Conservation (phyloP, 2,113 vertebrate genomes). For the Oreochromis aureus region DNA sequence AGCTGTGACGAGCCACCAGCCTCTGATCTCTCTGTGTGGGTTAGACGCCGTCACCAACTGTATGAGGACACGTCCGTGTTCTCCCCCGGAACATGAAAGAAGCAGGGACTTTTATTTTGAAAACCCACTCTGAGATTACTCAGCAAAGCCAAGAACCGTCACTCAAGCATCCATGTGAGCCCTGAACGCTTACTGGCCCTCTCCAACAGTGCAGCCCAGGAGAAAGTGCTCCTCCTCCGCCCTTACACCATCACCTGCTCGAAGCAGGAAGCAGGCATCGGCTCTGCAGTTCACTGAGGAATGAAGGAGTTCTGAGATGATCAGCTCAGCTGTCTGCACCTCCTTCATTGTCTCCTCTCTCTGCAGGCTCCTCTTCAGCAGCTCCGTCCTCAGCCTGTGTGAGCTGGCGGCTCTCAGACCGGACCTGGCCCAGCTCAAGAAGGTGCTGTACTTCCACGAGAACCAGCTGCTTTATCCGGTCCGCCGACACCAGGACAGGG, state of each 20-base stretch:
- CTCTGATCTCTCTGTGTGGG: background rate
- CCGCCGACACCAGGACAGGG: conserved; percentile 85
- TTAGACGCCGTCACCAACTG: background rate
- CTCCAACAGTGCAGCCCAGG: background rate
- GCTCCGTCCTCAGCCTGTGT: conserved; percentile 91
- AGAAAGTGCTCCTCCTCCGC: background rate
- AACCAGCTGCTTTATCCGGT: conserved; percentile 94
- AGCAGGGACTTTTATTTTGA: background rate
- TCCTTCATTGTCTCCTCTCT: background rate
- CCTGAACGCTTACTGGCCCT: background rate
- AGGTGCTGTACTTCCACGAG: conserved; percentile 96
- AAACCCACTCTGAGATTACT: background rate
- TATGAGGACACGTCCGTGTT: background rate
- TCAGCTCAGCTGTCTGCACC: background rate
- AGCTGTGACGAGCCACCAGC: no score
- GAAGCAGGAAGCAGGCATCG: background rate
- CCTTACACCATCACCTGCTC: no score
- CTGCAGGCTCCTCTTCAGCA: conserved; percentile 86
- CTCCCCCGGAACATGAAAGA: background rate
- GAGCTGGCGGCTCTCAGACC: conserved; percentile 88
- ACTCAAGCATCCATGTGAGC: background rate
- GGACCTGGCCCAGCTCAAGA: conserved; percentile 85
- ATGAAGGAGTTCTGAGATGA: background rate
- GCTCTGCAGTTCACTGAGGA: background rate
- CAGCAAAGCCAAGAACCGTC: background rate